Conservation (phyloP, 2,888 invertebrate genomes). For the Tryphoninae sp. region DNA sequence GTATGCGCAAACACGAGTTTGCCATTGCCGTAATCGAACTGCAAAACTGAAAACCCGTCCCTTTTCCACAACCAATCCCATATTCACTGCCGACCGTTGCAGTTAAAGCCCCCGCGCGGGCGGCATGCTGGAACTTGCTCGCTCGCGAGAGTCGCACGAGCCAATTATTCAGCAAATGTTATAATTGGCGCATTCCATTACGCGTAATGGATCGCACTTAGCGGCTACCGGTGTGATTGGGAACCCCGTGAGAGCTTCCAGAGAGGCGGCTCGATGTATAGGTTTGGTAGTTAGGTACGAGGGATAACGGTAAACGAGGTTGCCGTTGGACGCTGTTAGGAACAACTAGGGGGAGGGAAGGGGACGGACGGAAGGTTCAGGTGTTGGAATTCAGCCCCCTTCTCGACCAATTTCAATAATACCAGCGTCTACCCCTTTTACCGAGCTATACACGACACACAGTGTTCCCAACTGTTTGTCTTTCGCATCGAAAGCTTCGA, state of each 20-base stretch:
- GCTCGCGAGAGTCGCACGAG: slow-evolving; percentile 71
- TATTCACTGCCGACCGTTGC: not conserved
- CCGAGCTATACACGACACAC: not conserved
- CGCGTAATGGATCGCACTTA: slow-evolving; percentile 81
- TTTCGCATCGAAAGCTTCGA: not conserved
- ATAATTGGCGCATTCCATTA: slow-evolving; percentile 81
- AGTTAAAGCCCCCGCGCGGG: slow-evolving; percentile 3
- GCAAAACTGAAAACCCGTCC: slow-evolving; percentile 33
- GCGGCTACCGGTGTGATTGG: slow-evolving; percentile 79
- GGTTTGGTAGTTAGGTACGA: slow-evolving; percentile 7
- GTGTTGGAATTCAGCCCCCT: slow-evolving; percentile 62
- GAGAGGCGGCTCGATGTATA: slow-evolving; percentile 54
- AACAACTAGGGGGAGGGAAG: slow-evolving; percentile 33
- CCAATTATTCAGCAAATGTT: slow-evolving; percentile 81
- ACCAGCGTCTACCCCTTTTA: slow-evolving; percentile 61
- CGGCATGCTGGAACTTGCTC: slow-evolving; percentile 64
- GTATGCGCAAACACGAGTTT: slow-evolving; percentile 8
- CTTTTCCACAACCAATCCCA: slow-evolving; percentile 23
- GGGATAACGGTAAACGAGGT: slow-evolving; percentile 8
- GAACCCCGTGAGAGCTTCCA: slow-evolving; percentile 67
- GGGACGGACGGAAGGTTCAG: slow-evolving; percentile 66
- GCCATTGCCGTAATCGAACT: slow-evolving; percentile 31
- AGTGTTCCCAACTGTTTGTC: not conserved
- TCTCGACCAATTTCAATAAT: slow-evolving; percentile 77
- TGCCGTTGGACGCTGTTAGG: slow-evolving; percentile 6